Evolutionary conservation across 2,797 vertebrate genomes (phyloP), one percentile per base, ranked within the genome.

Genomic region (Momotus momota): DNA sequence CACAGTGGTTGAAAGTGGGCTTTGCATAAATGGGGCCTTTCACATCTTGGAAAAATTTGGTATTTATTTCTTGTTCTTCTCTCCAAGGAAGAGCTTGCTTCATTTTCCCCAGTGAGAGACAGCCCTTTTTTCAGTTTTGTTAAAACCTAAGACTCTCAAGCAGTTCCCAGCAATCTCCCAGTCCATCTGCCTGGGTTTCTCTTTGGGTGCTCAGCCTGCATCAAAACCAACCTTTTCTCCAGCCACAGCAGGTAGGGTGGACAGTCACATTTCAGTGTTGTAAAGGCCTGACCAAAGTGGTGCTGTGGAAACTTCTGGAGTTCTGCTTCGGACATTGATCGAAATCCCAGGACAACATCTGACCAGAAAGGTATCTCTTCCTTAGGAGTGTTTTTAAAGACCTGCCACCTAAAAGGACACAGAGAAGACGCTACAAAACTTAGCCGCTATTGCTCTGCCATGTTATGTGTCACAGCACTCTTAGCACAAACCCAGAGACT

Each of bases 221-320:
- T 58, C 71, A 88, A 51, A 60, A 96, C 95, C 43, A 65, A 99
- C 99, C 99, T 99, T 94, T 98, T 98, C 96, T 99, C 96, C 60
- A 99, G 95, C 99, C 99, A 99, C 0, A 98, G 98, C 80, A 99
- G 97, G 97, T 99, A 99, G 40, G 66, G 86, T 35, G 96, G 93
- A 45, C 98, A 98, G 96, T 99, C 99, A 61, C 99, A 99, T 81
- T 99, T 99, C 62, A 99, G 45, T 8, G 99, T 99, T 0, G 98
- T 99, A 94, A 99, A 99, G 6, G 98, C 98, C 17, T 99, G 99
- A 43, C 99, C 99, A 73, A 98, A 99, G 33, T 7, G 97, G 52
- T 99, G 95, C 33, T 97, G 96, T 0, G 99, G 99, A 83, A 99
- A 99, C 74, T 97, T 98, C 6, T 96, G 98, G 93, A 99, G 88